Conservation (phyloP, 2,113 vertebrate genomes). For the Phylloscopus whistleri region DNA sequence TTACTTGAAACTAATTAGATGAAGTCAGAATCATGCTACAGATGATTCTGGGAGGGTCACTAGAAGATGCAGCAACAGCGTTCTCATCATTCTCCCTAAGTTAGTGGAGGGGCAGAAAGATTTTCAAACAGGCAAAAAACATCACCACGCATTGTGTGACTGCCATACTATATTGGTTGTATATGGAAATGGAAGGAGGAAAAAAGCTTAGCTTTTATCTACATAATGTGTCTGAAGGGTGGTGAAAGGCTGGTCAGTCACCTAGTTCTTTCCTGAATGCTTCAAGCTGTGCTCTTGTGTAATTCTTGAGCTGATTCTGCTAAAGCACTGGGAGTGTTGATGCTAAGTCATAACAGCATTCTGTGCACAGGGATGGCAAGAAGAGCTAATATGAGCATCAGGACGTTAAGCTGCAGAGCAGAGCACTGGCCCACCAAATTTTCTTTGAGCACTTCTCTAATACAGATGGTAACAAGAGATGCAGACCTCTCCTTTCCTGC, state of each 20-base stretch:
- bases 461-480: not conserved
- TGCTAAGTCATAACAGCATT: not conserved
- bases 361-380: not conserved
- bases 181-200: not conserved
- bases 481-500: not conserved
- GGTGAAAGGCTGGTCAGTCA: not conserved
- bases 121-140: not conserved
- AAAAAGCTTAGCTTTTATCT: not conserved
- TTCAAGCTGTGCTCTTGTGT: not conserved
- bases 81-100: not conserved
- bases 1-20: not conserved
- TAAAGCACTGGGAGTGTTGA: not conserved
- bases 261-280: not conserved
- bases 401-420: not conserved
- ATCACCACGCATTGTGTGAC: fast-evolving
- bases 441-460: not conserved
- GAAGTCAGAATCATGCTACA: not conserved
- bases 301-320: not conserved
- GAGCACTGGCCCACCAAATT: not conserved
- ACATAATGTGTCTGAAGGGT: not conserved
- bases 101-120: not conserved
- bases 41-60: not conserved
- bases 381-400: not conserved
- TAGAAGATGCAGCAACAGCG: not conserved
- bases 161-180: not conserved